phyloP scores from a whole-genome alignment of 2,888 invertebrate species.

The Carcina quercana region DNA sequence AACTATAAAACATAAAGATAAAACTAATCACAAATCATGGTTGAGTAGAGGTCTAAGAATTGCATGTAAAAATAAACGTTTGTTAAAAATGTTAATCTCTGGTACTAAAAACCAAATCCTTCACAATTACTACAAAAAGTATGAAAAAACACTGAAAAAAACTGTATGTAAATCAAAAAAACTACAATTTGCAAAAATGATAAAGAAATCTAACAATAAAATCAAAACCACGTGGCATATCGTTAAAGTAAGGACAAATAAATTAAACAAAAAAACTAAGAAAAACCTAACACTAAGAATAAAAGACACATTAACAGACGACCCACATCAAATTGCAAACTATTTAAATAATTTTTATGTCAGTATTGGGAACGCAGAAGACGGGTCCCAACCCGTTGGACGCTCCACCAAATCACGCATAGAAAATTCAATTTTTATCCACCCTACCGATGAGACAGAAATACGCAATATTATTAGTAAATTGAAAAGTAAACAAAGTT shows the following conservation, averaged over 20 bases:
- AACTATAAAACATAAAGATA: background rate
- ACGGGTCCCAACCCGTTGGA: background rate
- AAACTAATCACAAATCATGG: conserved; percentile 1
- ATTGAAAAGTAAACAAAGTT: conserved; percentile 12
- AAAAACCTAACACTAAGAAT: conserved; percentile 6
- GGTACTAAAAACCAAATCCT: conserved; percentile 6
- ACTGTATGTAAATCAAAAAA: conserved; percentile 6
- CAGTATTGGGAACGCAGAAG: background rate
- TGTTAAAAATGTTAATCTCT: conserved; percentile 4
- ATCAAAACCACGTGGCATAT: conserved; percentile 14
- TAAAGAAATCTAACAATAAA: conserved; percentile 6
- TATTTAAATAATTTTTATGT: conserved; percentile 11
- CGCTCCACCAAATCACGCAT: background rate
- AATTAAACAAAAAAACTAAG: conserved; percentile 2
- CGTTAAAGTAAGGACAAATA: conserved; percentile 10
- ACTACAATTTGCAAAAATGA: too few species aligned
- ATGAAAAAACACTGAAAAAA: conserved; percentile 10
- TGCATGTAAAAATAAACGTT: conserved; percentile 8
- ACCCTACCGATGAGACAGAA: conserved; percentile 5
- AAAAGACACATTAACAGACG: conserved; percentile 2
- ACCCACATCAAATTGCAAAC: conserved; percentile 8
- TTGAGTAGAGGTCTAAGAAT: conserved; percentile 2
- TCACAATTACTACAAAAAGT: conserved; percentile 2
- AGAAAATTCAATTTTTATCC: background rate
- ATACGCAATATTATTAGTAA: conserved; percentile 3